Conservation (phyloP, 2,888 invertebrate species). For the Oligia latruncula region DNA sequence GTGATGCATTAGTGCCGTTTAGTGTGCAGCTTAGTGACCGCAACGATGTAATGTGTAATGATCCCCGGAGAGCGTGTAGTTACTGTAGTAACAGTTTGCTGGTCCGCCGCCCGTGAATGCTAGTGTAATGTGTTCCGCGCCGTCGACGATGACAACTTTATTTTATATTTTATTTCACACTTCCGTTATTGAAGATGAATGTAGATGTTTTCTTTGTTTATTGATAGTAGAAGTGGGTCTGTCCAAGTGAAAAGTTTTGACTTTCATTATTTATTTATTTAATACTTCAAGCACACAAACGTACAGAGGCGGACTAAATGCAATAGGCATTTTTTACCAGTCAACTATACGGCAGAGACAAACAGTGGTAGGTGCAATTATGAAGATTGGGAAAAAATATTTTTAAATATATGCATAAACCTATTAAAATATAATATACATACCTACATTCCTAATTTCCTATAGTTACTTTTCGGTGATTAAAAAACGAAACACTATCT, state of each 20-base stretch:
- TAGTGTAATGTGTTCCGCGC: slow-evolving; percentile 41
- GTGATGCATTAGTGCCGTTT: slow-evolving; percentile 37
- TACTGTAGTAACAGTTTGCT: slow-evolving; percentile 45
- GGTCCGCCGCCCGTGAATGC: slow-evolving; percentile 47
- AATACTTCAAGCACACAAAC: no score
- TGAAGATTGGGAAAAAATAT: no score
- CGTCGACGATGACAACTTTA: slow-evolving; percentile 53
- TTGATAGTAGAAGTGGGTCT: background rate
- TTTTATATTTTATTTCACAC: slow-evolving; percentile 55
- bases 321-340: no score
- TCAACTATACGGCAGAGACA: no score
- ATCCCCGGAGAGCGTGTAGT: slow-evolving; percentile 34
- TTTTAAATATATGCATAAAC: no score
- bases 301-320: no score
- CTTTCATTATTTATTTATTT: background rate
- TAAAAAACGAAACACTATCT: background rate
- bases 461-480: background rate
- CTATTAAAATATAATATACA: no score
- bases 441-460: no score
- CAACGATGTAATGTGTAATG: slow-evolving; percentile 56
- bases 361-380: no score
- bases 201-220: slow-evolving; percentile 9
- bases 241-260: background rate
- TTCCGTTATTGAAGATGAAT: slow-evolving; percentile 32
- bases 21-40: slow-evolving; percentile 48